These are phyloP conservation scores for Nasonia giraulti DNA, from an alignment of 1,140 invertebrate genomes.

Conservation along the genomic window DNA sequence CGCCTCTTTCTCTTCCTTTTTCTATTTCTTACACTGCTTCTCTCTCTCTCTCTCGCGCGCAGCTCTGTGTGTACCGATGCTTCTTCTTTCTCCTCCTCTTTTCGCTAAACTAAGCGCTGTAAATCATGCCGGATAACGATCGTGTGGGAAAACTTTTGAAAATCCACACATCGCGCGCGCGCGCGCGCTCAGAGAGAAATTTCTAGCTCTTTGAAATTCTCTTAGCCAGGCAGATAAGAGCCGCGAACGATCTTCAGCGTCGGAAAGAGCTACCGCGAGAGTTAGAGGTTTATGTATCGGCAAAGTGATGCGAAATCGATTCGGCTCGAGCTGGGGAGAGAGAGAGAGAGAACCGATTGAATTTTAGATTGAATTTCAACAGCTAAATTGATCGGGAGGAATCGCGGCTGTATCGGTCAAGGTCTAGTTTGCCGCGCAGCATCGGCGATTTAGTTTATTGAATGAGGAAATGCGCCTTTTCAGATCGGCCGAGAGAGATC, in stretches of 20 bases:
- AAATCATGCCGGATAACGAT: constrained; percentile 51
- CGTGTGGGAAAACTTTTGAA: constrained; percentile 32
- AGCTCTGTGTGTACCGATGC: neutral
- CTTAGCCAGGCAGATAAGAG: neutral
- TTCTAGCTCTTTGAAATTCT: neutral
- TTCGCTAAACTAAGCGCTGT: constrained; percentile 42
- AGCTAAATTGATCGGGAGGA: neutral
- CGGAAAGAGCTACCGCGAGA: neutral
- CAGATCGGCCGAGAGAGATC: neutral
- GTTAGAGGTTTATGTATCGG: neutral
- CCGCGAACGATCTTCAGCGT: neutral
- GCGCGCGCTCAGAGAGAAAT: neutral
- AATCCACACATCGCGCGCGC: neutral
- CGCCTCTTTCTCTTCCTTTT: neutral
- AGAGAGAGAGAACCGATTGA: neutral
- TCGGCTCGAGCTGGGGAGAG: neutral
- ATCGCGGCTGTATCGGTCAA: neutral
- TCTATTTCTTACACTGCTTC: constrained; percentile 18
- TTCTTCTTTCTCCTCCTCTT: constrained; percentile 5
- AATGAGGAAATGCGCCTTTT: neutral
- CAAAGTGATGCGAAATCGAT: neutral
- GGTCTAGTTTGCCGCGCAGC: neutral
- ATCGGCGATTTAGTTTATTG: neutral
- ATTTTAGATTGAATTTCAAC: neutral
- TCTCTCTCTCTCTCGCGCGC: neutral